phyloP scores from a whole-genome alignment of 2,113 vertebrate genomes.

The Brachionichthys hirsutus region DNA sequence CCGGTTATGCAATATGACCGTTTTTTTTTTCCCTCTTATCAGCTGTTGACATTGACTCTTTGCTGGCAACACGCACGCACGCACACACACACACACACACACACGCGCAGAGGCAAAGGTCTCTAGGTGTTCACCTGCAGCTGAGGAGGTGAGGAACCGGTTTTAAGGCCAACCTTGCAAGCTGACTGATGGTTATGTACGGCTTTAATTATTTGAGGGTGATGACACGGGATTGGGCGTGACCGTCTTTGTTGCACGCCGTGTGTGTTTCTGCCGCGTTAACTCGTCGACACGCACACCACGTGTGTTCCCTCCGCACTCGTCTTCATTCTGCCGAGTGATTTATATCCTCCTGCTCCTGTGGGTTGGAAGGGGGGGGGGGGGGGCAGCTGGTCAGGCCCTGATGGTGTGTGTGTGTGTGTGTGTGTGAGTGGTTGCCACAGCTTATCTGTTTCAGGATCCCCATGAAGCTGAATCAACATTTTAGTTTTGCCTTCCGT shows the following conservation, averaged over 20 bases:
- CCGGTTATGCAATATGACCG: slow-evolving; percentile 64
- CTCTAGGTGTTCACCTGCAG: slow-evolving; percentile 36
- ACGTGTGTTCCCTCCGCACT: slow-evolving; percentile 28
- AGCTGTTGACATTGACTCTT: slow-evolving; percentile 52
- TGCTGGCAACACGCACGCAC: slow-evolving; percentile 19
- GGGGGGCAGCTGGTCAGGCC: slow-evolving; percentile 67
- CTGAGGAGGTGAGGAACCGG: slow-evolving; percentile 45
- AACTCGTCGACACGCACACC: slow-evolving; percentile 29
- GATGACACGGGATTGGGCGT: slow-evolving; percentile 39
- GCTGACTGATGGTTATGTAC: background rate
- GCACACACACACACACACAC: background rate
- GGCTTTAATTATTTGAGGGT: background rate
- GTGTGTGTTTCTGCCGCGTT: no score
- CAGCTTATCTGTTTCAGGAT: slow-evolving; percentile 63
- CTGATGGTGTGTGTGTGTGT: slow-evolving; percentile 37
- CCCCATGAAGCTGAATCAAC: slow-evolving; percentile 69
- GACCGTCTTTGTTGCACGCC: slow-evolving; percentile 48
- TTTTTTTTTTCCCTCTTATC: slow-evolving; percentile 74
- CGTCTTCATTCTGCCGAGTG: slow-evolving; percentile 50
- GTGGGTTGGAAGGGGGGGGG: slow-evolving; percentile 64
- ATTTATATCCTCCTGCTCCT: slow-evolving; percentile 65
- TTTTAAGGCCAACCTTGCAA: slow-evolving; percentile 17
- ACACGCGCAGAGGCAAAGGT: slow-evolving; percentile 40
- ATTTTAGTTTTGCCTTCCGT: slow-evolving; percentile 63
- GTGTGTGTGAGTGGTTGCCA: slow-evolving; percentile 36